Evolutionary conservation across 2,888 invertebrate species (phyloP).

Genomic region (Zootermopsis nevadensis): DNA sequence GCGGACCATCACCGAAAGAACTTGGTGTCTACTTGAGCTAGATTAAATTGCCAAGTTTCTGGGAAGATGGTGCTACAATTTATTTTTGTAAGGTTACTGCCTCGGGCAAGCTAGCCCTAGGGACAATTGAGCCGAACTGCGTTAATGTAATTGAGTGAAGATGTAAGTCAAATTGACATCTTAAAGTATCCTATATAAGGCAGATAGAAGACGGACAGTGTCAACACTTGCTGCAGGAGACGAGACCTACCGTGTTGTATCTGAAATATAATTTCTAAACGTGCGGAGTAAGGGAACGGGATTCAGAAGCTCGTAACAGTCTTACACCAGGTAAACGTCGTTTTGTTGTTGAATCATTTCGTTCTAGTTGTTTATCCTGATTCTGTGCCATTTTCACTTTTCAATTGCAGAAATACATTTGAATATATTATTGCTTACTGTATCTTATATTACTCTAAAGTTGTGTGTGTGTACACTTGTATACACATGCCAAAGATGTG

Average conservation of each 20-base stretch:
- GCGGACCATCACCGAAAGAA: neutral
- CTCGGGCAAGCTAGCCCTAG: conserved; percentile 19
- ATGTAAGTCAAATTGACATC: conserved; percentile 4
- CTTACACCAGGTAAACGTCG: neutral
- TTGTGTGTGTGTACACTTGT: too few species aligned
- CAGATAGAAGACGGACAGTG: neutral
- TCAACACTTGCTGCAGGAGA: neutral
- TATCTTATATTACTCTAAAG: too few species aligned
- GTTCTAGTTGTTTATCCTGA: too few species aligned
- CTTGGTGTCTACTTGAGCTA: conserved; percentile 10
- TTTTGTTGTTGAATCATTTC: too few species aligned
- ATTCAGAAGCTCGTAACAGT: neutral
- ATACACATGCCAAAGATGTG: too few species aligned
- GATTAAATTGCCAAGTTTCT: conserved; percentile 37
- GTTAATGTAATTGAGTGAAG: conserved; percentile 27
- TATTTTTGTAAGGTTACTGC: neutral
- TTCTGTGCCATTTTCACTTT: too few species aligned
- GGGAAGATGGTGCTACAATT: neutral
- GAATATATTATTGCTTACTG: too few species aligned
- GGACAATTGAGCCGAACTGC: conserved; percentile 28
- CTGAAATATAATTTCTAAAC: neutral
- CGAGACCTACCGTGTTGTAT: neutral
- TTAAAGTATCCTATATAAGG: conserved; percentile 6
- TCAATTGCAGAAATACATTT: too few species aligned
- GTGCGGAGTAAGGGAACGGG: neutral